Evolutionary conservation across 2,797 vertebrate species (phyloP).

Genomic region (Cyprinodon diabolis): DNA sequence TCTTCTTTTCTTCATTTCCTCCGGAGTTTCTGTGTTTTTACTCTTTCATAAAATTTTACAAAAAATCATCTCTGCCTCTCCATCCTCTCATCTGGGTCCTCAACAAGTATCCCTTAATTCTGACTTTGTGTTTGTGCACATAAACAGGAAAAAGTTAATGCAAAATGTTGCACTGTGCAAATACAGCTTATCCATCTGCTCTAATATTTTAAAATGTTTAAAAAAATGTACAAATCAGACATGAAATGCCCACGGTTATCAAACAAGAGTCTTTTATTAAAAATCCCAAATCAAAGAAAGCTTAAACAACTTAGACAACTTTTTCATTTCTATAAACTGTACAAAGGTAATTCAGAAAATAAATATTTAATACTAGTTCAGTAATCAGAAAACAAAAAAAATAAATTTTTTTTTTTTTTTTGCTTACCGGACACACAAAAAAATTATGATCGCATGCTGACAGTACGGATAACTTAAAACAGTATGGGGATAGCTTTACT

Average conservation of each 20-base stretch:
- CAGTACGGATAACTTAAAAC: not conserved
- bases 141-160: not conserved
- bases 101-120: too few species aligned
- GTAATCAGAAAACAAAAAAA: slow-evolving; percentile 7
- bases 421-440: not conserved
- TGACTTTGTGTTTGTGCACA: too few species aligned
- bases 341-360: slow-evolving; percentile 57
- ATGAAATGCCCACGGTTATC: not conserved
- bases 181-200: not conserved
- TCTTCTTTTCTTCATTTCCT: too few species aligned
- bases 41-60: too few species aligned
- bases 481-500: not conserved
- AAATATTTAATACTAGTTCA: slow-evolving; percentile 37
- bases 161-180: not conserved
- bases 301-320: slow-evolving; percentile 51
- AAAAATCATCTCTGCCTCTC: too few species aligned
- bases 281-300: slow-evolving; percentile 45
- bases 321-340: slow-evolving; percentile 45
- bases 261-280: slow-evolving; percentile 35
- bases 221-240: not conserved
- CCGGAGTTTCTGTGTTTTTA: too few species aligned
- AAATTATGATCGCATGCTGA: not conserved
- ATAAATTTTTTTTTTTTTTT: not conserved
- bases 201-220: not conserved
- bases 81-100: too few species aligned